These are phyloP conservation scores for Uromys caudimaculatus DNA, from an alignment of 2,797 vertebrate genomes.

Conservation along the genomic window DNA sequence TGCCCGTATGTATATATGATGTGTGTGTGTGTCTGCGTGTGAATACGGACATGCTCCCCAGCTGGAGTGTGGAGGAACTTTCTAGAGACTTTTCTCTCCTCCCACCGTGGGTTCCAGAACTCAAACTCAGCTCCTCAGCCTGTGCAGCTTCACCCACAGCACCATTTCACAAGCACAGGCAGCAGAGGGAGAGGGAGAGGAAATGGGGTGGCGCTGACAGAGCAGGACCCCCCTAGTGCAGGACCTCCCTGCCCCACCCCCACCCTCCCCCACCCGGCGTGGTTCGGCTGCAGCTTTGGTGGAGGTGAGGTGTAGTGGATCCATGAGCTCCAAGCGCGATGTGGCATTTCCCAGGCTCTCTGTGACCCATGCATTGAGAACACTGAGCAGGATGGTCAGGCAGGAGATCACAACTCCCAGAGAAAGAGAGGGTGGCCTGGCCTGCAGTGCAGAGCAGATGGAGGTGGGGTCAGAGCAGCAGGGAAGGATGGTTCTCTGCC, in stretches of 20 bases:
- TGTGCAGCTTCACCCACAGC: no score
- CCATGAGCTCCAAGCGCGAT: background rate
- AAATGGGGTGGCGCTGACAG: background rate
- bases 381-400: fast-evolving
- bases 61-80: background rate
- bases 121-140: background rate
- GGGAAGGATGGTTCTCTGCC: background rate
- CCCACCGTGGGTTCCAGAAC: background rate
- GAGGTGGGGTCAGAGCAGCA: background rate
- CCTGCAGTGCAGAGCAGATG: no score
- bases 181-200: background rate
- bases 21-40: background rate
- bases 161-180: background rate
- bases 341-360: background rate
- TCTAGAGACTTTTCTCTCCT: background rate
- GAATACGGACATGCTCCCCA: background rate
- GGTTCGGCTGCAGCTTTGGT: background rate
- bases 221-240: background rate
- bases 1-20: no score
- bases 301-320: background rate
- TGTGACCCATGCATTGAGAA: fast-evolving
- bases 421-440: background rate
- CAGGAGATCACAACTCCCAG: background rate
- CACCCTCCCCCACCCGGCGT: fast-evolving
- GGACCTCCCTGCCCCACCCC: no score